Conservation (phyloP, 2,888 invertebrate species). For the Synergus umbraculus region DNA sequence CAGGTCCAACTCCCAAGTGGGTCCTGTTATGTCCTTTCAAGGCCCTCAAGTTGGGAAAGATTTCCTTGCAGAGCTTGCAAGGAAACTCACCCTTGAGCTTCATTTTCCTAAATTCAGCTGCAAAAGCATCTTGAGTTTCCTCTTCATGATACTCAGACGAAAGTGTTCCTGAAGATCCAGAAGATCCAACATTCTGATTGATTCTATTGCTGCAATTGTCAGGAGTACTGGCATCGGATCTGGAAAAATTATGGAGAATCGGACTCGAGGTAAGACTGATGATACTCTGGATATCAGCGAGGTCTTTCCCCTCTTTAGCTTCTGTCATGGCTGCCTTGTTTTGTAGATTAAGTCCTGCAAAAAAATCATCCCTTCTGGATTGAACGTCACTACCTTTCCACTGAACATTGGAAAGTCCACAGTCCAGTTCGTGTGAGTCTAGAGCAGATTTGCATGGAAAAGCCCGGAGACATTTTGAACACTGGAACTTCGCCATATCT, state of each 20-base stretch:
- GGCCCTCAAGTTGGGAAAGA: constrained; percentile 92
- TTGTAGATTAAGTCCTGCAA: constrained; percentile 88
- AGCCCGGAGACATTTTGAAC: constrained; percentile 84
- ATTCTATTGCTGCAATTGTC: constrained; percentile 60
- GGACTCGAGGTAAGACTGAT: constrained; percentile 84
- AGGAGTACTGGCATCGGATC: constrained; percentile 67
- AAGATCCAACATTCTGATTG: constrained; percentile 62
- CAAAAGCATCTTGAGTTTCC: constrained; percentile 90
- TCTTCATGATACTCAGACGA: constrained; percentile 79
- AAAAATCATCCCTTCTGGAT: constrained; percentile 87
- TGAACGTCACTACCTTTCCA: constrained; percentile 77
- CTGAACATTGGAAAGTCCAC: constrained; percentile 82
- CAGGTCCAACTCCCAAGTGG: constrained; percentile 86
- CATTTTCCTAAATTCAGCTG: constrained; percentile 92
- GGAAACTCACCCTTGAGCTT: constrained; percentile 93
- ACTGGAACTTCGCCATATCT: constrained; percentile 82
- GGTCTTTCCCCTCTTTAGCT: constrained; percentile 81
- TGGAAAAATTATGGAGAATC: constrained; percentile 64
- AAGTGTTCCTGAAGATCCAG: constrained; percentile 71
- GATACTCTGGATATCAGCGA: constrained; percentile 92
- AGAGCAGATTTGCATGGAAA: constrained; percentile 85
- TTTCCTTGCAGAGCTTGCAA: constrained; percentile 91
- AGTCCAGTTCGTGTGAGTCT: constrained; percentile 83
- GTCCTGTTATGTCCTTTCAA: constrained; percentile 94
- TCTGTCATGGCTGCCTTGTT: constrained; percentile 81